phyloP scores from a whole-genome alignment of 1,140 invertebrate species.

The Drosophila bocki region DNA sequence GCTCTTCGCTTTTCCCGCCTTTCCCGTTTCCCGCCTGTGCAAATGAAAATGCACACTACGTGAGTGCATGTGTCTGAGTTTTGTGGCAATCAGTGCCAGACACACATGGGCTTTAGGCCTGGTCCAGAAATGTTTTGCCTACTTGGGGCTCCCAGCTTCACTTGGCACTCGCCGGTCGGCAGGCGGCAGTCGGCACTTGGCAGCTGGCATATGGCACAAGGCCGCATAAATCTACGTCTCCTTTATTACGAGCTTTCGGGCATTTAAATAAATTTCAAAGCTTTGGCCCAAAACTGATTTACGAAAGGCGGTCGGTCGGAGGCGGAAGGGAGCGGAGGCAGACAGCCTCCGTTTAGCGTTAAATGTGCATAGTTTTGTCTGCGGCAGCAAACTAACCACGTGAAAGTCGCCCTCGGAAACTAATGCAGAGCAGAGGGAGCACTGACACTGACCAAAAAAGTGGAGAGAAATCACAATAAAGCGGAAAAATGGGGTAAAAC shows the following conservation, averaged over 20 bases:
- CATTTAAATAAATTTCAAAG: conserved; percentile 83
- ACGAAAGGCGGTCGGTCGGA: conserved; percentile 26
- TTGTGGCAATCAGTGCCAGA: conserved; percentile 70
- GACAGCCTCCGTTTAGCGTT: conserved; percentile 63
- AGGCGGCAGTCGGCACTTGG: conserved; percentile 45
- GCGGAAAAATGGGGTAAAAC: background rate
- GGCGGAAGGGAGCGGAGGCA: conserved; percentile 32
- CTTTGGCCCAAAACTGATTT: conserved; percentile 73
- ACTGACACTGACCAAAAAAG: background rate
- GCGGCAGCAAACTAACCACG: conserved; percentile 70
- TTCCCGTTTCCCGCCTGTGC: conserved; percentile 2
- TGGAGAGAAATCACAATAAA: background rate
- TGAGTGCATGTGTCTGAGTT: conserved; percentile 27
- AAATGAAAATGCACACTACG: conserved; percentile 68
- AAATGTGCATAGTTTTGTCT: conserved; percentile 74
- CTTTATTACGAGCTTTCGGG: conserved; percentile 79
- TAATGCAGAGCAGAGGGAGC: conserved; percentile 43
- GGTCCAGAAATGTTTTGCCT: conserved; percentile 61
- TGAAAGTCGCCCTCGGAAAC: conserved; percentile 67
- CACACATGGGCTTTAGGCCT: conserved; percentile 65
- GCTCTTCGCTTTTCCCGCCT: conserved; percentile 4
- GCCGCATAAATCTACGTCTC: conserved; percentile 74
- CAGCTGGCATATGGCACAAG: conserved; percentile 63
- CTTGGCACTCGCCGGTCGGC: conserved; percentile 49
- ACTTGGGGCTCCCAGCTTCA: conserved; percentile 33